A percentile compares a stretch with the other conserved stretches of the same genome.
Conservation (phyloP, 2,797 vertebrate species). For the Peromyscus aztecus region DNA sequence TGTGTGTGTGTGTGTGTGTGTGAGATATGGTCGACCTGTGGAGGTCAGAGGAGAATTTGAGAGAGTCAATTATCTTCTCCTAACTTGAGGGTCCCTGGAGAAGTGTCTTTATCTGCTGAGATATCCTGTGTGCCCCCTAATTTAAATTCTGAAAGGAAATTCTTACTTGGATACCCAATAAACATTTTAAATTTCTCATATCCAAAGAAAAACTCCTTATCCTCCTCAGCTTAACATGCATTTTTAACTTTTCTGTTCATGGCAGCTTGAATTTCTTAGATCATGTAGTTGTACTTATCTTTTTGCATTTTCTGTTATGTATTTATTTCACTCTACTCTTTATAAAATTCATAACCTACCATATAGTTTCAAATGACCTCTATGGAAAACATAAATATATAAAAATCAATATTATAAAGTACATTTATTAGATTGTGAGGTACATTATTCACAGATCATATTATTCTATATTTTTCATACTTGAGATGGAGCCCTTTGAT, state of each 20-base stretch:
- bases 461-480: not conserved
- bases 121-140: not conserved
- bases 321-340: not conserved
- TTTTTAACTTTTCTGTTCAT: not conserved
- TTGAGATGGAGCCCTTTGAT: not conserved
- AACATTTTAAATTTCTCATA: not conserved
- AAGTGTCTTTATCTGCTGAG: not conserved
- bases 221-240: not conserved
- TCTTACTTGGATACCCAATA: not conserved
- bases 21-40: not conserved
- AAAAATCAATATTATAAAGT: not conserved
- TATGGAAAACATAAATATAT: not conserved
- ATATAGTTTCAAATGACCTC: not conserved
- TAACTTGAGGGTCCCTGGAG: too few relatives aligned
- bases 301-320: not conserved
- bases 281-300: not conserved
- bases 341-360: not conserved
- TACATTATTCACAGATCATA: constrained; percentile 18
- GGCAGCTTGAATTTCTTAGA: not conserved
- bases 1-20: not conserved
- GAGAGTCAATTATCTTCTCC: not conserved
- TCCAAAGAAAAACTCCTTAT: not conserved
- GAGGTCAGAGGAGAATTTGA: not conserved
- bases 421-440: not conserved
- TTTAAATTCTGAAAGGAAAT: not conserved